These are phyloP conservation scores for Penaeus chinensis DNA, from an alignment of 1,140 invertebrate genomes.

Conservation along the genomic window DNA sequence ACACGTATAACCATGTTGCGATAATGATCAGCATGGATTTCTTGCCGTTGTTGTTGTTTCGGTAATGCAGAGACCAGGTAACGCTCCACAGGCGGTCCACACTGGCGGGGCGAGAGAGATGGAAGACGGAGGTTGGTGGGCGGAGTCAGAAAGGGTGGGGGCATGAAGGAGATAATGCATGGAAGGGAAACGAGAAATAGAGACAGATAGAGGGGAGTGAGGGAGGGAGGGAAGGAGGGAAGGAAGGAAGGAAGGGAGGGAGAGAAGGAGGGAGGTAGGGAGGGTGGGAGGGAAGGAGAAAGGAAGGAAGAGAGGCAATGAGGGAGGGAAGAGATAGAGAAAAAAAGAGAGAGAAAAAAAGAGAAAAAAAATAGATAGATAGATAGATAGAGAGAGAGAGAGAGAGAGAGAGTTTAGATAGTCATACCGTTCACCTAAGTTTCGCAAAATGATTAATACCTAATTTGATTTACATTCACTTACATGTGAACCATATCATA, in stretches of 20 bases:
- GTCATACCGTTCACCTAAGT: too few species aligned
- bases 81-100: slow-evolving; percentile 69
- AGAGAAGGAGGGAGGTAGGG: too few species aligned
- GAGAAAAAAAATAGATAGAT: neutral
- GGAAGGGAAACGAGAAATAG: neutral
- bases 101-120: slow-evolving; percentile 22
- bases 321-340: neutral
- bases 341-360: neutral
- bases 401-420: neutral
- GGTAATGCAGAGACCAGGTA: slow-evolving; percentile 67
- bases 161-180: too few species aligned
- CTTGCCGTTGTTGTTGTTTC: slow-evolving; percentile 65
- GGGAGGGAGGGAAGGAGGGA: too few species aligned
- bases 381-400: neutral
- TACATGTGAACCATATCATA: too few species aligned
- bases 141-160: too few species aligned
- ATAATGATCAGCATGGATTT: slow-evolving; percentile 65
- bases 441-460: too few species aligned
- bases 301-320: neutral
- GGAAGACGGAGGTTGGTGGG: too few species aligned
- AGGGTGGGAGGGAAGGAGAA: neutral
- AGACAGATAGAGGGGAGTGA: too few species aligned
- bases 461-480: too few species aligned
- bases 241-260: too few species aligned
- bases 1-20: slow-evolving; percentile 66